These are phyloP conservation scores for Erebia palarica DNA, from an alignment of 2,888 invertebrate genomes.

Conservation along the genomic window DNA sequence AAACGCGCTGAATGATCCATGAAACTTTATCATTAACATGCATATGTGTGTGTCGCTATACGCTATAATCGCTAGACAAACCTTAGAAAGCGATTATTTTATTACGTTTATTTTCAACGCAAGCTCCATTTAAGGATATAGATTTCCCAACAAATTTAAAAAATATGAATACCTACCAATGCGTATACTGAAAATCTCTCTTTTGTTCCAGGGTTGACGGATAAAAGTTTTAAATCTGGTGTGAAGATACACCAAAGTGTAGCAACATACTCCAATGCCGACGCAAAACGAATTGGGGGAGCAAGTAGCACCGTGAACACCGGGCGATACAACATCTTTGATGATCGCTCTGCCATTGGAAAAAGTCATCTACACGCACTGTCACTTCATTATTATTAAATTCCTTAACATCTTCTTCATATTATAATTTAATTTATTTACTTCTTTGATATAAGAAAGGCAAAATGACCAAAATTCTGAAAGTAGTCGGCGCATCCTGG, in stretches of 20 bases:
- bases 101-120: neutral
- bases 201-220: conserved; percentile 74
- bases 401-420: conserved; percentile 78
- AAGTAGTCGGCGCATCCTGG: conserved; percentile 91
- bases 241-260: conserved; percentile 52
- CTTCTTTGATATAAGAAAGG: conserved; percentile 39
- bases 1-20: too few species aligned
- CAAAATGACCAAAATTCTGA: conserved; percentile 84
- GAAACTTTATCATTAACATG: too few species aligned
- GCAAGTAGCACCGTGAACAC: conserved; percentile 60
- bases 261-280: conserved; percentile 63
- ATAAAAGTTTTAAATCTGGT: conserved; percentile 56
- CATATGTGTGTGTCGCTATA: too few species aligned
- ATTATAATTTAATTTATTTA: conserved; percentile 61
- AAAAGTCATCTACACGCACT: conserved; percentile 73
- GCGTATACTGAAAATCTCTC: conserved; percentile 1
- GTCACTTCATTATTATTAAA: conserved; percentile 83
- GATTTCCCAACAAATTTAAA: neutral
- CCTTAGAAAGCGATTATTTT: too few species aligned
- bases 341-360: conserved; percentile 73
- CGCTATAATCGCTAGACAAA: too few species aligned
- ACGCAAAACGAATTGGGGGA: conserved; percentile 58
- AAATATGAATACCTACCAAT: neutral
- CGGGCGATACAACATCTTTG: conserved; percentile 62
- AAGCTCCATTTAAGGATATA: neutral